phyloP scores from a whole-genome alignment of 2,113 vertebrate species.

The Etheostoma cragini region DNA sequence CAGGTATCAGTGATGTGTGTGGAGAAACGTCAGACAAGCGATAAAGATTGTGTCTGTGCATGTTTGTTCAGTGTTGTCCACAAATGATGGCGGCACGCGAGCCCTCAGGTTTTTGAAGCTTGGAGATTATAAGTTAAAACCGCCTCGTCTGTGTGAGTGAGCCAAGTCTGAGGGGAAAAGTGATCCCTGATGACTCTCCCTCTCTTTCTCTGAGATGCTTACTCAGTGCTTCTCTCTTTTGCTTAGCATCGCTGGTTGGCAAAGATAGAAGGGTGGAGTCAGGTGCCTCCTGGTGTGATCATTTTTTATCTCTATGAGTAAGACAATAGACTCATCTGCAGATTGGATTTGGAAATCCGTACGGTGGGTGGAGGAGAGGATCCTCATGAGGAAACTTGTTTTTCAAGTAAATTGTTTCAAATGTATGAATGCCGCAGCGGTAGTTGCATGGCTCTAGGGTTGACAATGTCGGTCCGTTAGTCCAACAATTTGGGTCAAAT shows the following conservation, averaged over 20 bases:
- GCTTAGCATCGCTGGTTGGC: slow-evolving; percentile 18
- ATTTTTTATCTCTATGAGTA: slow-evolving; percentile 30
- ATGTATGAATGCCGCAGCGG: slow-evolving; percentile 12
- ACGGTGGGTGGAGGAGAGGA: slow-evolving; percentile 8
- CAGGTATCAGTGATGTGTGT: slow-evolving; percentile 11
- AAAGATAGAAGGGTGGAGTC: slow-evolving; percentile 44
- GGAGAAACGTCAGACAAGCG: slow-evolving; percentile 15
- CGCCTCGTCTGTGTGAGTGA: slow-evolving; percentile 26
- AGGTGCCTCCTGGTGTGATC: slow-evolving; percentile 40
- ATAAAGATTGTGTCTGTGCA: slow-evolving; percentile 34
- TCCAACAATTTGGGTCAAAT: not conserved
- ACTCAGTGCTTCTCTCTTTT: slow-evolving; percentile 30
- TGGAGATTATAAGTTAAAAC: slow-evolving; percentile 50
- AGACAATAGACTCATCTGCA: slow-evolving; percentile 23
- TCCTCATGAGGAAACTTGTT: slow-evolving; percentile 32
- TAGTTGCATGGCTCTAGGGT: not conserved
- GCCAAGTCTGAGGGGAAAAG: slow-evolving; percentile 44
- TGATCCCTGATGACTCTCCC: slow-evolving; percentile 41
- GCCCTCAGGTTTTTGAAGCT: slow-evolving; percentile 39
- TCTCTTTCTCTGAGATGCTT: slow-evolving; percentile 41
- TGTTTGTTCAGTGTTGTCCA: slow-evolving; percentile 35
- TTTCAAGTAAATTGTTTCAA: slow-evolving; percentile 25
- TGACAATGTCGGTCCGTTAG: not conserved
- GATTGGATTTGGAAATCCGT: slow-evolving; percentile 20
- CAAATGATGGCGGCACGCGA: slow-evolving; percentile 29